Conservation (phyloP, 2,113 vertebrate species). For the Hypocryptadius cinnamomeus region DNA sequence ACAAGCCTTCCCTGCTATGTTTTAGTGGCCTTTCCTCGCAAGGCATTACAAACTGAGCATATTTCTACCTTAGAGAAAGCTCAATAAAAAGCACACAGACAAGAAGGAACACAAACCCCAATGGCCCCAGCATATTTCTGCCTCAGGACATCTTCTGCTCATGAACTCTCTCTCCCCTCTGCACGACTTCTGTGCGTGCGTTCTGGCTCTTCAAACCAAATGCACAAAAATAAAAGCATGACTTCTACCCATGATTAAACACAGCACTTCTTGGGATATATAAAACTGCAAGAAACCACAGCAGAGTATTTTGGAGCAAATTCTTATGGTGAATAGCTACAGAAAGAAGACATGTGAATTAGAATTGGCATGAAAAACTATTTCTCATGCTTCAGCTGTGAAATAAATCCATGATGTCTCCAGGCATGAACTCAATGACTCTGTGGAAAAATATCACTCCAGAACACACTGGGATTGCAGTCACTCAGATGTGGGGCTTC, state of each 20-base stretch:
- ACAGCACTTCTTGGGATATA: not conserved
- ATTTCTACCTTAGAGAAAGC: not conserved
- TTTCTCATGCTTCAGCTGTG: not conserved
- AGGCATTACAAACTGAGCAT: not conserved
- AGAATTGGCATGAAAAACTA: not conserved
- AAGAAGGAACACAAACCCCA: not conserved
- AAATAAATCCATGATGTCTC: not conserved
- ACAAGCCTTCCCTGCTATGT: not conserved
- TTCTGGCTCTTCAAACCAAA: not conserved
- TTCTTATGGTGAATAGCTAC: not conserved
- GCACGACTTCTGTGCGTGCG: fast-evolving
- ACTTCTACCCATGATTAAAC: not conserved
- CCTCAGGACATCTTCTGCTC: not conserved
- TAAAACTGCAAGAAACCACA: not conserved
- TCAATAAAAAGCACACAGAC: not conserved
- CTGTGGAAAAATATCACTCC: not conserved
- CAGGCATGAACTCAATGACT: not conserved
- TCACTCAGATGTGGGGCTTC: fast-evolving
- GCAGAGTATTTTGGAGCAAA: not conserved
- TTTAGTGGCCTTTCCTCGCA: not conserved
- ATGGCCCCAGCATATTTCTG: not conserved
- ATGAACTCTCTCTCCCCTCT: not conserved
- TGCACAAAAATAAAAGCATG: not conserved
- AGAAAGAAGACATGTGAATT: not conserved
- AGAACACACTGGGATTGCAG: not conserved